Conservation (phyloP, 2,113 vertebrate species). For the Corapipo altera region DNA sequence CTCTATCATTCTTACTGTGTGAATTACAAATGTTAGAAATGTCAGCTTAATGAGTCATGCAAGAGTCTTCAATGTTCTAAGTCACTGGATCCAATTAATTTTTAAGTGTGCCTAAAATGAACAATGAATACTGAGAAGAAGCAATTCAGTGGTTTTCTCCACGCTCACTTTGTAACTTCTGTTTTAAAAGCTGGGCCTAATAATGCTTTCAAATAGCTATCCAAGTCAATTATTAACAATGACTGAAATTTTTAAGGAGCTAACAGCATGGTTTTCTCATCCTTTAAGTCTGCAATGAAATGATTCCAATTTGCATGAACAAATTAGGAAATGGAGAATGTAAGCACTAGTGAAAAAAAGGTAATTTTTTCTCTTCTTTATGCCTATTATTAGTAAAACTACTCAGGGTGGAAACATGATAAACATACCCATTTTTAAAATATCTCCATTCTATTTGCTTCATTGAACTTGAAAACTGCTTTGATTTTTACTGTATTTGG, state of each 20-base stretch:
- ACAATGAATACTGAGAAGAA: conserved; percentile 11
- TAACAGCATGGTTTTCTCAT: neutral
- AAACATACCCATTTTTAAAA: neutral
- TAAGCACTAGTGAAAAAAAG: neutral
- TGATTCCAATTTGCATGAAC: neutral
- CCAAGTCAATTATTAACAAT: conserved; percentile 10
- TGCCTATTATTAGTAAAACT: neutral
- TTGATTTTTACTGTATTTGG: neutral
- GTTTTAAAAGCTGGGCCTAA: conserved; percentile 20
- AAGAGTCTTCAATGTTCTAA: conserved; percentile 62
- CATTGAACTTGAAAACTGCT: neutral
- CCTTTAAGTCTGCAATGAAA: neutral
- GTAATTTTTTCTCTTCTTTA: neutral
- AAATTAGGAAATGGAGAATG: neutral
- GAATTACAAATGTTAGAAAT: conserved; percentile 71
- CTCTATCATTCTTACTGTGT: conserved; percentile 65
- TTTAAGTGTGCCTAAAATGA: conserved; percentile 64
- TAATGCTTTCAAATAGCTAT: conserved; percentile 45
- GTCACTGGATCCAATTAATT: conserved; percentile 72
- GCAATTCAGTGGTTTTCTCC: neutral
- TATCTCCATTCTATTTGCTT: neutral
- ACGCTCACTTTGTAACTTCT: neutral
- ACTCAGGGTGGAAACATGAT: neutral
- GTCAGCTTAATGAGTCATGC: conserved; percentile 82
- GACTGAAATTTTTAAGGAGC: neutral